Base-by-base conservation (phyloP, 2,113 vertebrate genomes). In the Puma concolor region DNA sequence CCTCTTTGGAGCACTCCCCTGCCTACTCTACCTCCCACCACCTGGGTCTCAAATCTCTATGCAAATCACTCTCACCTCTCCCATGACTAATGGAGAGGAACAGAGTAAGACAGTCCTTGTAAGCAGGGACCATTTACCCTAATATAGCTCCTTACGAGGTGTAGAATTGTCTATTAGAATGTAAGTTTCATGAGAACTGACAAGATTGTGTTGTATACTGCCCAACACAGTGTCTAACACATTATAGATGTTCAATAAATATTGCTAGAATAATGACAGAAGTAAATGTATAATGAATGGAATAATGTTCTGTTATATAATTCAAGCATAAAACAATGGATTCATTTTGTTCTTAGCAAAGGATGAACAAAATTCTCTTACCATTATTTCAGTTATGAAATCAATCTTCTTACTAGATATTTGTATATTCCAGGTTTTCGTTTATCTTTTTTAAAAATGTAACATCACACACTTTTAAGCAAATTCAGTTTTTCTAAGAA, bases 401-500 rank as follows among this genome's bases (percentile, higher is more conserved):
- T 90, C 41, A 48, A 1, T 77, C 1, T 95, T 71, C 14, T 88
- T 67, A 77, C 7, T 66, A n/a, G 29, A 50, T 76, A 87, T 79
- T 82, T 57, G 3, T 54, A 60, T 82, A 67, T 50, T 52, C 3
- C 25, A 63, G 41, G 21, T 13, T 50, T 94, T 90, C 81, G 89
- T 69, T 76, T 44, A 29, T 44, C 15, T 44, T 74, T 76, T 16
- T 16, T 8, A 29, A 74, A 48, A 77, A 29, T 48, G 41, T 48
- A 77, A 77, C 41, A 77, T 77, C 74, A 17, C 41, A 31, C 72
- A 44, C 38, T 74, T 89, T 52, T n/a, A 93, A 91, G 7, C 4
- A 91, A 87, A 79, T 63, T 92, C 27, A 54, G 33, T 41, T n/a
- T 83, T 33, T 86, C 50, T 94, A 81, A 91, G 17, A 91, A 83